These are phyloP conservation scores for Dynastes maya DNA, from an alignment of 2,888 invertebrate genomes.

Conservation along the genomic window DNA sequence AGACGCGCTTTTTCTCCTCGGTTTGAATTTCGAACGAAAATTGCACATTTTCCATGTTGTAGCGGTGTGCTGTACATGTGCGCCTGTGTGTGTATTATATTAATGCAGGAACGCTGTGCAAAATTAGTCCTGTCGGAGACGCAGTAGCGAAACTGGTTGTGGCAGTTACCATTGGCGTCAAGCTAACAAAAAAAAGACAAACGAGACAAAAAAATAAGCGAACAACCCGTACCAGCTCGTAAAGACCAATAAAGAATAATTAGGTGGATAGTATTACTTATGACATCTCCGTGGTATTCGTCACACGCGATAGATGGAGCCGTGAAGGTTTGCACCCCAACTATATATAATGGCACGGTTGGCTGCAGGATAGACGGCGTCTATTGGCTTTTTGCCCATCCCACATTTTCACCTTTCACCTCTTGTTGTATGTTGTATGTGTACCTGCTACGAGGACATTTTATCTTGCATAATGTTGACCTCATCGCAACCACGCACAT, in stretches of 20 bases:
- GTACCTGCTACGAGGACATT: slow-evolving; percentile 45
- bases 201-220: slow-evolving; percentile 60
- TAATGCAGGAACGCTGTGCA: slow-evolving; percentile 50
- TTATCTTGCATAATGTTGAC: slow-evolving; percentile 46
- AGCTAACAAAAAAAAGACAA: slow-evolving; percentile 60
- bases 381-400: slow-evolving; percentile 45
- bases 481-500: slow-evolving; percentile 33
- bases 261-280: slow-evolving; percentile 63
- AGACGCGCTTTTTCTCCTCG: background rate
- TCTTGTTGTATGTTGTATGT: slow-evolving; percentile 3
- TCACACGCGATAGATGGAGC: slow-evolving; percentile 57
- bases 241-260: slow-evolving; percentile 65
- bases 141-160: slow-evolving; percentile 67
- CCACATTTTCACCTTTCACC: slow-evolving; percentile 52
- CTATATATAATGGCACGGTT: slow-evolving; percentile 53
- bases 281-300: slow-evolving; percentile 58
- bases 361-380: slow-evolving; percentile 61
- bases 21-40: slow-evolving; percentile 38
- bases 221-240: slow-evolving; percentile 59
- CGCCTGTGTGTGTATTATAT: slow-evolving; percentile 45
- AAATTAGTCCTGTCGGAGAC: slow-evolving; percentile 50
- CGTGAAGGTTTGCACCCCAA: slow-evolving; percentile 56
- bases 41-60: slow-evolving; percentile 36
- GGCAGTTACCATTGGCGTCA: slow-evolving; percentile 63
- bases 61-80: slow-evolving; percentile 9